Conservation (phyloP, 2,113 vertebrate species). For the Rhinopomastus cyanomelas region DNA sequence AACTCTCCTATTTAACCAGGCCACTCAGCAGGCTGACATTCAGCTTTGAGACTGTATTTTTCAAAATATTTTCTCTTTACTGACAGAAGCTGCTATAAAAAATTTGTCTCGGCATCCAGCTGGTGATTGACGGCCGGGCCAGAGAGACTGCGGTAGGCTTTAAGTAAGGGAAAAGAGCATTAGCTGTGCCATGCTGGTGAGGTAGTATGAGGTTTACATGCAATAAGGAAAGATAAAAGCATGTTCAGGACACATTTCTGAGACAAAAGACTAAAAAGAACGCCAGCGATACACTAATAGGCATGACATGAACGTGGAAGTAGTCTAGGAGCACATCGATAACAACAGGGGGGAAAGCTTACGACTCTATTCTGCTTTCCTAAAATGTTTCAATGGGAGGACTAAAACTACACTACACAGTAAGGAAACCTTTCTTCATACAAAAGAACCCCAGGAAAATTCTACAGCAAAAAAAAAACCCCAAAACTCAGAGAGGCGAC, state of each 20-base stretch:
- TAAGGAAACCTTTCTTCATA: not conserved
- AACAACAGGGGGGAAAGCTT: not conserved
- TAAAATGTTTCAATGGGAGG: not conserved
- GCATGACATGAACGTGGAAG: not conserved
- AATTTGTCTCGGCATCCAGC: slow-evolving; percentile 3
- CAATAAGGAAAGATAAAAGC: not conserved
- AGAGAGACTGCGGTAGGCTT: slow-evolving; percentile 18
- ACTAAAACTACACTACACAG: not conserved
- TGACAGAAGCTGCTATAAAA: slow-evolving; percentile 50
- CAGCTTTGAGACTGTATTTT: slow-evolving; percentile 31
- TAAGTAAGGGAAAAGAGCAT: not conserved
- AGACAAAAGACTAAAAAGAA: slow-evolving; percentile 3
- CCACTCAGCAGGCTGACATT: slow-evolving; percentile 7
- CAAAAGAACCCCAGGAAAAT: not conserved
- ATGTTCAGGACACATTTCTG: fast-evolving
- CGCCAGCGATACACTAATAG: not conserved
- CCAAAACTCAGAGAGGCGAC: not conserved
- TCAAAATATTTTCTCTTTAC: slow-evolving; percentile 58
- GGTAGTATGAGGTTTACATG: not conserved
- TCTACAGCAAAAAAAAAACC: not conserved
- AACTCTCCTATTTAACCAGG: slow-evolving; percentile 16
- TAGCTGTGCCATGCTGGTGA: not conserved
- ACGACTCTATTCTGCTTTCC: not conserved
- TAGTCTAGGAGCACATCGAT: not conserved
- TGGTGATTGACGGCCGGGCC: slow-evolving; percentile 37